These are phyloP conservation scores for Nineta flava DNA, from an alignment of 2,888 invertebrate species.

Conservation along the genomic window DNA sequence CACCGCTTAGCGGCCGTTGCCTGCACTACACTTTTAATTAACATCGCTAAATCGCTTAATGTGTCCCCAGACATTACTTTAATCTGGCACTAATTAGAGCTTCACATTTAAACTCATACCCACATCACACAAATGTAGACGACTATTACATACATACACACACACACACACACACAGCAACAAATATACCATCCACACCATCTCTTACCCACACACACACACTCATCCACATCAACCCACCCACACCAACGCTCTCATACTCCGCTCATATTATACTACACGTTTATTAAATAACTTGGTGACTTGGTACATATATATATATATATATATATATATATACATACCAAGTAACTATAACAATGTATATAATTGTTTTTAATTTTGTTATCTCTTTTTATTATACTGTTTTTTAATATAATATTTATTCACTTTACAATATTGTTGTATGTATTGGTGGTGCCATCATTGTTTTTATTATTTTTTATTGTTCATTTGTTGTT, in stretches of 20 bases:
- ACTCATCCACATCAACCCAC: too few species aligned
- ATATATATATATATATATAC: too few species aligned
- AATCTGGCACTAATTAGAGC: slow-evolving; percentile 48
- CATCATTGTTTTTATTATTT: neutral
- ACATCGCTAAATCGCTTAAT: slow-evolving; percentile 36
- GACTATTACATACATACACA: neutral
- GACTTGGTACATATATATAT: too few species aligned
- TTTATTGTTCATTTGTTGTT: neutral
- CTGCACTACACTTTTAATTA: slow-evolving; percentile 33
- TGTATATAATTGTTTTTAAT: neutral
- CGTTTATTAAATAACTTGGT: too few species aligned
- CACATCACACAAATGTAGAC: slow-evolving; percentile 10
- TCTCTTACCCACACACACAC: neutral
- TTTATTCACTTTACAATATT: neutral
- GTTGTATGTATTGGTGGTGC: neutral
- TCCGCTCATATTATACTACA: too few species aligned
- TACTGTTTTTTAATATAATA: neutral
- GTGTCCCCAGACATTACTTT: slow-evolving; percentile 45
- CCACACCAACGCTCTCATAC: too few species aligned
- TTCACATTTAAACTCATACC: slow-evolving; percentile 21
- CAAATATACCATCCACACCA: neutral
- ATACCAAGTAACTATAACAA: too few species aligned
- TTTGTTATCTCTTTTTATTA: neutral
- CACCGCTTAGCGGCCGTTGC: slow-evolving; percentile 8
- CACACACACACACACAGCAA: neutral